Base-by-base conservation (phyloP, 2,888 invertebrate species). In the Drosophila fungiperda region DNA sequence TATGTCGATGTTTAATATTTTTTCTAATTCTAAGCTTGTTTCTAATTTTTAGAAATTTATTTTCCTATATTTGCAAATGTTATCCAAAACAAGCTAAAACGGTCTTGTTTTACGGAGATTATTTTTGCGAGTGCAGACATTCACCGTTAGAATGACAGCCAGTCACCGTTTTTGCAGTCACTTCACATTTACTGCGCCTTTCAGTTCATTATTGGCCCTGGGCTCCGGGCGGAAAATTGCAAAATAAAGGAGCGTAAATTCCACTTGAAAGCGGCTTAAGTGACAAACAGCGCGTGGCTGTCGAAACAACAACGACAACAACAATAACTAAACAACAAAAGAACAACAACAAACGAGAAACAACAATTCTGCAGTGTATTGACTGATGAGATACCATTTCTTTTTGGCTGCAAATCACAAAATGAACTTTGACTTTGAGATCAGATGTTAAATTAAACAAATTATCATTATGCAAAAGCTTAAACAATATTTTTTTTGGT, bases 191-290 rank as follows among this genome's bases (percentile, higher is more conserved):
- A 76, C 35, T 65, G 72, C 78, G 76, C 70, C 71, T 71, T 70
- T 80, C 64, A 38, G 61, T 65, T 66, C 57, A 80, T 80, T 68
- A 68, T 66, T 66, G 65, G 76, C 64, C 68, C 71, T 71, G 70
- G 71, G 58, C 54, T 17, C 11, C 54, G 54, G n/a, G 36, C 17
- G 65, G 68, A 71, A 76, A 84, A 85, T 86, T 87, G 82, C 76
- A 70, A 85, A 88, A 86, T 78, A 90, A 90, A 90, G 83, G 75
- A 82, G 70, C 75, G 65, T 71, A 73, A 80, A 82, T 84, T 73
- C 42, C 53, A 80, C 73, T 82, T 82, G 75, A 77, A 88, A 82
- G 76, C 82, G 68, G 73, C 72, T 85, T 83, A 90, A 85, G 75
- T 87, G 76, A 74, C 70, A 71, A 70, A 59, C 55, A 59, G 81